Evolutionary conservation across 2,888 invertebrate species (phyloP), one percentile per base, ranked within the genome.

Genomic region (Rhagonycha lutea): DNA sequence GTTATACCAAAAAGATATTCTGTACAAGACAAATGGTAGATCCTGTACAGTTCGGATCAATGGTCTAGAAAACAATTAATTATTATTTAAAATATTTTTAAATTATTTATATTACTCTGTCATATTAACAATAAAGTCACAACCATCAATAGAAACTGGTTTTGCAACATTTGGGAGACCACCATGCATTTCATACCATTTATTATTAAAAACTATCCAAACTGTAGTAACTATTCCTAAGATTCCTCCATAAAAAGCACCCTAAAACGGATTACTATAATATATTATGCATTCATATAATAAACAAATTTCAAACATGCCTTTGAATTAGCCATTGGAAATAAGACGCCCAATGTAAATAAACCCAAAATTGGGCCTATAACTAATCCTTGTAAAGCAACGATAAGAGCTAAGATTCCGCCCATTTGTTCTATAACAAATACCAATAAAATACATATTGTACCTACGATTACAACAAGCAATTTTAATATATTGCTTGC

Each of bases 1-100:
- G 82, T 93, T 93, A 87, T 92, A 94, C 79, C 93, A 91, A 86
- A 93, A 93, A 0, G 93, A 92, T 74, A 94, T 88, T 14, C 90
- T 88, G 86, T 92, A 94, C 3, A 93, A 85, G 47, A 90, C 88
- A 75, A 90, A 89, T 3, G 83, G 90, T 71, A 62, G 12, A 8
- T 75, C 71, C 4, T 12, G 12, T n/a, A n/a, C 4, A 7, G 14
- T 28, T n/a, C 12, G 29, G 7, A n/a, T 47, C 7, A 47, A 47
- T n/a, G 7, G n/a, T 47, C n/a, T 47, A 47, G n/a, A 47, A 47
- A 2, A 7, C 4, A 7, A n/a, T 7, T 7, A n/a, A n/a, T 47
- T 47, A 47, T n/a, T 47, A n/a, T n/a, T n/a, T n/a, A 0, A n/a
- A 47, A 47, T 47, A 7, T 12, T 32, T 12, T 12, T 32, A 0